Evolutionary conservation across 2,797 vertebrate genomes (phyloP), one percentile per base, ranked within the genome.

Genomic region (Dendrocincla fuliginosa): DNA sequence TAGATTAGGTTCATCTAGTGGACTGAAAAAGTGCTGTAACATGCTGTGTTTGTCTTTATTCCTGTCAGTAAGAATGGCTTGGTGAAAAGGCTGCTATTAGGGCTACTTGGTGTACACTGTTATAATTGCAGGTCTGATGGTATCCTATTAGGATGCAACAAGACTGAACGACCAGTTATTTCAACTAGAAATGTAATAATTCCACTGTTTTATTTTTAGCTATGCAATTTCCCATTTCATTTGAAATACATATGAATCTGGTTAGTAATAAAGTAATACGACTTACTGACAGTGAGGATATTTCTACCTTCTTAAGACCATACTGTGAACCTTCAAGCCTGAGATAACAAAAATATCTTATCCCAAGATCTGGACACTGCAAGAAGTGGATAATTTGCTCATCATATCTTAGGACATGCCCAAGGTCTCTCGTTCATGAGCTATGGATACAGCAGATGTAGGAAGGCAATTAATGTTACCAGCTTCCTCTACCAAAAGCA

Each of bases 1-100:
- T 88, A 91, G 83, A 96, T 94, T 90, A 89, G 50, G 59, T 65
- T 92, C 87, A 53, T 78, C 84, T 91, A 82, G 77, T 57, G 78
- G 76, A 87, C 87, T 77, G 83, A 92, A 76, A 85, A 96, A 65
- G 69, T 5, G 2, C 41, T 80, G 39, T 83, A 80, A 90, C 46
- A 42, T 57, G 75, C 47, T 55, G 63, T 65, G 69, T 57, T 89
- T 90, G 60, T 84, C 90, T 93, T 93, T 22, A 30, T 91, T 82
- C 87, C 63, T 11, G 1, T 30, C 16, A 42, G 33, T 46, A 78
- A 47, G 77, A 84, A 77, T 16, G 70, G 18, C 19, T 91, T 61
- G 46, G 53, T 92, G 70, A 87, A 67, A 92, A 84, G 52, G 75
- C 33, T 61, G 30, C 74, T 85, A 65, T 82, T 76, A 86, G 61